Conservation (phyloP, 2,888 invertebrate species). For the Carcina quercana region DNA sequence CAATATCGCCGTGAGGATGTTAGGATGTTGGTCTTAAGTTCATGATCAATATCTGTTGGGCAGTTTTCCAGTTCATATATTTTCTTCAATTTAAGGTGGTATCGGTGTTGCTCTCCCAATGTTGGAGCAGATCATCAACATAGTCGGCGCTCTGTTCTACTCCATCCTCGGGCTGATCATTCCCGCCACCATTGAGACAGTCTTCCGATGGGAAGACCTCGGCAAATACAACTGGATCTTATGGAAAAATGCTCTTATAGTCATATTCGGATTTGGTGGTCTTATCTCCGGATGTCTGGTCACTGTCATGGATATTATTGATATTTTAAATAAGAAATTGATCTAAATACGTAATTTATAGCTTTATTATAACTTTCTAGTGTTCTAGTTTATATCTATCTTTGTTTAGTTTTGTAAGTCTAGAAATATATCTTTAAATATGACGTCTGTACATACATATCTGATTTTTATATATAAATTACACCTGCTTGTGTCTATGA, state of each 20-base stretch:
- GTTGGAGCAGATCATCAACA: conserved; percentile 62
- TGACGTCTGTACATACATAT: too few relatives aligned
- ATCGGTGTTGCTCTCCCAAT: conserved; percentile 82
- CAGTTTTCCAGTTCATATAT: too few relatives aligned
- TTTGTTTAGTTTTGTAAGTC: too few relatives aligned
- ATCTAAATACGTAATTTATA: too few relatives aligned
- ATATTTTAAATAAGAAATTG: conserved; percentile 60
- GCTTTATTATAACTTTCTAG: conserved; percentile 6
- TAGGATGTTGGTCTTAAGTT: too few relatives aligned
- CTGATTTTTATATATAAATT: too few relatives aligned
- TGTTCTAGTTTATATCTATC: not conserved
- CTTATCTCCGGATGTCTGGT: conserved; percentile 76
- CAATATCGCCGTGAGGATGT: too few relatives aligned
- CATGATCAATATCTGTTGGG: too few relatives aligned
- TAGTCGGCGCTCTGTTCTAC: conserved; percentile 75
- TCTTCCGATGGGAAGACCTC: conserved; percentile 79
- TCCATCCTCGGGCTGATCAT: conserved; percentile 83
- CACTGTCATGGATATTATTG: conserved; percentile 47
- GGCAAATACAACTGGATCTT: conserved; percentile 80
- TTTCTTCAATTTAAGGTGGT: conserved; percentile 34
- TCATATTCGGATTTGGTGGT: conserved; percentile 76
- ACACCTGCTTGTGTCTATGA: too few relatives aligned
- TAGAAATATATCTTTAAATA: too few relatives aligned
- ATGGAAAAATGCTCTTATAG: conserved; percentile 78
- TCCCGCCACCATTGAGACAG: conserved; percentile 83